Evolutionary conservation across 2,888 invertebrate genomes (phyloP), one percentile per base, ranked within the genome.

Genomic region (Lochmaea capreae): DNA sequence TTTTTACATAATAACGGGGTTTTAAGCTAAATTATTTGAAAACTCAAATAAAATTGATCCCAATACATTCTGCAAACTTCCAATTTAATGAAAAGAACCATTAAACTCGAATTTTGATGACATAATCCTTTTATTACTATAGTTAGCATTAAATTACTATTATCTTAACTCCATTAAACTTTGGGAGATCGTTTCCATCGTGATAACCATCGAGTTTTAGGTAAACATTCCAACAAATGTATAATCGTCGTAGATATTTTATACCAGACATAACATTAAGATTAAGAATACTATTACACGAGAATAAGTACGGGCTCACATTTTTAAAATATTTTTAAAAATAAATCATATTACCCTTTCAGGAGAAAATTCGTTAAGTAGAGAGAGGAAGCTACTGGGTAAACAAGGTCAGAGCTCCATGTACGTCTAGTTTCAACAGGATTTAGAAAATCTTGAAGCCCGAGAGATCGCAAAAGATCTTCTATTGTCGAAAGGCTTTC

Each of bases 401-500:
- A 49, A 49, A 49, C 49, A 49, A 49, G 49, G 6, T 49, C n/a
- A 49, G 49, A 49, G 49, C n/a, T 49, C n/a, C 49, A n/a, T n/a
- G n/a, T n/a, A n/a, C 5, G 49, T 49, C 49, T 49, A 14, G 49
- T n/a, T 65, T 65, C 49, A 49, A 65, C 22, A 46, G 49, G 65
- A 49, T 65, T 65, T 22, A 65, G 22, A 18, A 26, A 46, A 22
- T 46, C 65, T 65, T 43, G 49, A 65, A 65, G n/a, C 65, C n/a
- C n/a, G 3, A 42, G 49, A 65, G 65, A 65, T 65, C 65, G 18
- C 65, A n/a, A 57, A 42, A 42, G 46, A 67, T 67, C 42, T 59
- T 43, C 67, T 46, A 67, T 67, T 67, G 67, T 67, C 59, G 67
- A 58, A 46, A 12, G 26, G 59, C 58, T 67, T 67, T 67, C 59